Evolutionary conservation across 2,888 invertebrate genomes (phyloP).

Genomic region (Mesochorus sp.): DNA sequence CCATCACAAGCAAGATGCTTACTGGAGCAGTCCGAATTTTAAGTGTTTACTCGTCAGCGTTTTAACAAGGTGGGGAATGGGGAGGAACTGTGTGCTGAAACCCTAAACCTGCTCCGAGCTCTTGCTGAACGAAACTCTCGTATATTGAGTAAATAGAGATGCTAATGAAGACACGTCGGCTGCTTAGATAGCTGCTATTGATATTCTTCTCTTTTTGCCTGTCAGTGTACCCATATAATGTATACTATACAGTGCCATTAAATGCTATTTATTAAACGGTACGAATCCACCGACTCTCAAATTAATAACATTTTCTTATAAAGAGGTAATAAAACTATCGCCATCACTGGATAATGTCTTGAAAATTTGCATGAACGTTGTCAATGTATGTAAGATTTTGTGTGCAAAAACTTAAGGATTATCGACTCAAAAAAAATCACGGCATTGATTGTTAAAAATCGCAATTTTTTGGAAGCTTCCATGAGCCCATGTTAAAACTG

Average conservation of each 20-base stretch:
- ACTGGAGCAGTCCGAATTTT: conserved; percentile 48
- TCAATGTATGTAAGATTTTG: no score
- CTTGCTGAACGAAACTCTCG: conserved; percentile 3
- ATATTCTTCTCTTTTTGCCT: neutral
- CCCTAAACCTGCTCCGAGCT: conserved; percentile 8
- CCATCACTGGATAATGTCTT: no score
- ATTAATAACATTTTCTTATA: no score
- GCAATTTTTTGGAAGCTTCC: no score
- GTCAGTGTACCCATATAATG: neutral
- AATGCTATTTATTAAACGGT: no score
- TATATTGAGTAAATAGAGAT: conserved; percentile 40
- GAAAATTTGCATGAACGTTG: no score
- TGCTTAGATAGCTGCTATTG: conserved; percentile 34
- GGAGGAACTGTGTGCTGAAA: conserved; percentile 16
- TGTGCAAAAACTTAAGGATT: neutral
- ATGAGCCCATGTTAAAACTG: no score
- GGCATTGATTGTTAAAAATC: no score
- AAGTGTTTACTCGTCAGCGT: conserved; percentile 55
- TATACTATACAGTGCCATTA: no score
- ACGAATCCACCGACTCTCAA: no score
- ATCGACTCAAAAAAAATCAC: no score
- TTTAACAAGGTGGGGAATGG: conserved; percentile 39
- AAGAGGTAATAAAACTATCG: no score
- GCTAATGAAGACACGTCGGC: conserved; percentile 51
- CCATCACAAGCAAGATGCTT: conserved; percentile 42